Evolutionary conservation across 2,113 vertebrate genomes (phyloP).

Genomic region (Thunnus thynnus): DNA sequence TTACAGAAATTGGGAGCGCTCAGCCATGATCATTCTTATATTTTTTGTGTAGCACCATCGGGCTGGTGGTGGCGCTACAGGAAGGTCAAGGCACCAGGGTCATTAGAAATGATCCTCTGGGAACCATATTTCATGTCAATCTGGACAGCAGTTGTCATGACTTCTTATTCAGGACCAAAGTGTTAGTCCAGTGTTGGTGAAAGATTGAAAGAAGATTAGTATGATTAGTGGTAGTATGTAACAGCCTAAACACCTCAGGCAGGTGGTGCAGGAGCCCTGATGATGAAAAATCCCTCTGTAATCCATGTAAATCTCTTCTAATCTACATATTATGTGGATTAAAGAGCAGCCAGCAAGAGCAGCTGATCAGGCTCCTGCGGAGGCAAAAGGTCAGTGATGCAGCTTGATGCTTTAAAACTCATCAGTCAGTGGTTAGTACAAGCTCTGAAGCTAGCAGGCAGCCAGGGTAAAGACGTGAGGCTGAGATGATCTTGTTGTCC

Average conservation of each 20-base stretch:
- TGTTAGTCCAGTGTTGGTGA: neutral
- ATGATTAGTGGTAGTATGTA: neutral
- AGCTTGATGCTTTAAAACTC: constrained; percentile 14
- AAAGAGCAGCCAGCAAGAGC: constrained; percentile 1
- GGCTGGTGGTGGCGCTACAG: no score
- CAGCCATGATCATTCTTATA: no score
- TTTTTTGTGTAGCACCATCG: no score
- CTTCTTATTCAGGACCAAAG: neutral
- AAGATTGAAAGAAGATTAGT: neutral
- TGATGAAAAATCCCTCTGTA: constrained; percentile 30
- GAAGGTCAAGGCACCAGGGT: no score
- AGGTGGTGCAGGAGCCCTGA: neutral
- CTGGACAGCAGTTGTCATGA: neutral
- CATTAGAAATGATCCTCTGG: no score
- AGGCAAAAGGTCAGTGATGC: constrained; percentile 10
- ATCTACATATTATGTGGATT: constrained; percentile 28
- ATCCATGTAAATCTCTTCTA: constrained; percentile 33
- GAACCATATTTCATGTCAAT: neutral
- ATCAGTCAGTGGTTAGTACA: neutral
- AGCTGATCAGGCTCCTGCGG: constrained; percentile 3
- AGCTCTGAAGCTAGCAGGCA: neutral
- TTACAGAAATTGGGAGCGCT: no score
- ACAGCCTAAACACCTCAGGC: neutral
- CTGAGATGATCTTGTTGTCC: neutral
- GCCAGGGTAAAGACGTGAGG: neutral